Evolutionary conservation across 2,797 vertebrate genomes (phyloP).

Genomic region (Lithobates pipiens): DNA sequence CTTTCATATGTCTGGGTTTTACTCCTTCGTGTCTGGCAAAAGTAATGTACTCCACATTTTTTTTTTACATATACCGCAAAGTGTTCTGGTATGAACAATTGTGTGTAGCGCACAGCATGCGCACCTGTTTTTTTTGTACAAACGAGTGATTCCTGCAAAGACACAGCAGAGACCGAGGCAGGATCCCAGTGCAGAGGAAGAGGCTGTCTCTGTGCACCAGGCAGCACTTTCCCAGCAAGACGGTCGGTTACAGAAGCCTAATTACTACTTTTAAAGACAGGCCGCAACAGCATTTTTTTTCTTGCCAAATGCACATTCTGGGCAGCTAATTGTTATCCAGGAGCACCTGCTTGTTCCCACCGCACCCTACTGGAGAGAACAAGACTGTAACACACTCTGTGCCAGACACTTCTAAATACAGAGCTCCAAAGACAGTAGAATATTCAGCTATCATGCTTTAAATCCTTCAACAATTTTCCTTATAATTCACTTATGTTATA

Average conservation of each 20-base stretch:
- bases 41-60: neutral
- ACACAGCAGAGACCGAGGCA: neutral
- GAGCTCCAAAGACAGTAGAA: neutral
- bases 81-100: neutral
- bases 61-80: neutral
- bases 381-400: conserved; percentile 72
- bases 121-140: conserved; percentile 26
- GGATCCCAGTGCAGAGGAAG: neutral
- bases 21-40: neutral
- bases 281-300: conserved; percentile 68
- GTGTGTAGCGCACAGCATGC: neutral
- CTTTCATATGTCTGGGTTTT: neutral
- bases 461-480: neutral
- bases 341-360: conserved; percentile 78
- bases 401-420: conserved; percentile 62
- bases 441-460: neutral
- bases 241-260: conserved; percentile 59
- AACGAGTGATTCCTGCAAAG: neutral
- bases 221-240: neutral
- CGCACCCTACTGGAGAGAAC: conserved; percentile 16
- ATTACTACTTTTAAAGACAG: conserved; percentile 64
- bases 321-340: conserved; percentile 78
- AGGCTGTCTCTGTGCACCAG: neutral
- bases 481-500: neutral
- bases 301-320: conserved; percentile 76